phyloP scores from a whole-genome alignment of 2,113 vertebrate genomes.

The Etheostoma cragini region DNA sequence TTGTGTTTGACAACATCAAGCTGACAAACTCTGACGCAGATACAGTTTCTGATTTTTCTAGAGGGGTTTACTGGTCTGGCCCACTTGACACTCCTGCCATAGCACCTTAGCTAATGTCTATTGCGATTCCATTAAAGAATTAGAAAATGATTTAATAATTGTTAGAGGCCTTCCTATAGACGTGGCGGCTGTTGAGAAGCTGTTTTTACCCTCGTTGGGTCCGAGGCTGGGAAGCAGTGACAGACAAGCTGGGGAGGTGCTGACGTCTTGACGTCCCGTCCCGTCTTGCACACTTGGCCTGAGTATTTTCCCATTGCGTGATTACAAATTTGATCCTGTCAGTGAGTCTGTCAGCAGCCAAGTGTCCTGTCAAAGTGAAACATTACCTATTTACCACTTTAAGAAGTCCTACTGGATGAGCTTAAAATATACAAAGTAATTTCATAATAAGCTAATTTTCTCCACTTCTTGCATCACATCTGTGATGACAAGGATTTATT shows the following conservation, averaged over 20 bases:
- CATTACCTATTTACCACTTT: neutral
- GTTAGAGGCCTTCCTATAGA: no score
- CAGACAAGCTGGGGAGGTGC: neutral
- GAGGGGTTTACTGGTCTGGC: no score
- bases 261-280: neutral
- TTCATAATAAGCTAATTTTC: neutral
- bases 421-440: slow-evolving; percentile 6
- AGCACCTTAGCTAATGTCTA: no score
- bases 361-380: slow-evolving; percentile 13
- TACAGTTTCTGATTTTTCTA: no score
- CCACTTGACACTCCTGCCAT: no score
- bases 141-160: no score
- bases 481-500: neutral
- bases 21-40: no score
- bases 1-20: no score
- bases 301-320: neutral
- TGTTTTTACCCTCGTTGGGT: neutral
- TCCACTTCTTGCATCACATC: no score
- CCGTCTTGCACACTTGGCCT: slow-evolving; percentile 11
- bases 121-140: no score
- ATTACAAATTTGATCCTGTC: slow-evolving; percentile 31
- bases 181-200: neutral
- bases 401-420: neutral
- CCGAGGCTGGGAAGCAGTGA: neutral
- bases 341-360: slow-evolving; percentile 28